Evolutionary conservation across 2,113 vertebrate genomes (phyloP), one percentile per base, ranked within the genome.

Genomic region (Stictonetta naevosa): DNA sequence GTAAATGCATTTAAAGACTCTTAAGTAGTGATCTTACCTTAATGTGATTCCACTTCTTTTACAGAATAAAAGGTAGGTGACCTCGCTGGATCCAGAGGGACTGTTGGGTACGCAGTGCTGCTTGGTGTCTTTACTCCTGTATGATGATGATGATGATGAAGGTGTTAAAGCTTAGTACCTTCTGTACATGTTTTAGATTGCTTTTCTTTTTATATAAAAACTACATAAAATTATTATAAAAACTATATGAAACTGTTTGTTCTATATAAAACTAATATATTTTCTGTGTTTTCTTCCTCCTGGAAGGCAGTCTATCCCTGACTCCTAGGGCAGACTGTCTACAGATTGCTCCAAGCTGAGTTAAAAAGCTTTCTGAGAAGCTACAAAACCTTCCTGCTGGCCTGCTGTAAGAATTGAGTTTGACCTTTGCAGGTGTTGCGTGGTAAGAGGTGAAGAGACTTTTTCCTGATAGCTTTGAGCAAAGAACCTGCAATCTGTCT

Each of bases 371-470:
- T 48, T 2, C 60, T 22, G n/a, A 75, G 80, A 22, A 74, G 60
- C 23, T 64, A 0, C 22, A 9, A 17, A 60, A 56, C 33, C 60
- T 33, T 36, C n/a, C 59, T 67, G 13, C 46, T 48, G 46, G 46
- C 53, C n/a, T 6, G 62, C 75, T 64, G 66, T 3, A 23, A 53
- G 80, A 67, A 15, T 9, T 11, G 17, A 48, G 20, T 22, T 40
- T 67, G 52, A 48, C 29, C 50, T 36, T 4, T 3, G 2, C 20
- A 67, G 17, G 4, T 1, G 1, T n/a, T 19, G 36, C 0, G 0
- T 44, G 44, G 28, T 23, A n/a, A 17, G 29, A 34, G 68, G 12
- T 11, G 58, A 79, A 16, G 31, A 64, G 66, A 13, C 29, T 10
- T 63, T 28, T 68, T 11, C 40, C 40, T 25, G 13, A 4, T 28